Evolutionary conservation across 2,797 vertebrate genomes (phyloP).

Genomic region (Aratinga solstitialis): DNA sequence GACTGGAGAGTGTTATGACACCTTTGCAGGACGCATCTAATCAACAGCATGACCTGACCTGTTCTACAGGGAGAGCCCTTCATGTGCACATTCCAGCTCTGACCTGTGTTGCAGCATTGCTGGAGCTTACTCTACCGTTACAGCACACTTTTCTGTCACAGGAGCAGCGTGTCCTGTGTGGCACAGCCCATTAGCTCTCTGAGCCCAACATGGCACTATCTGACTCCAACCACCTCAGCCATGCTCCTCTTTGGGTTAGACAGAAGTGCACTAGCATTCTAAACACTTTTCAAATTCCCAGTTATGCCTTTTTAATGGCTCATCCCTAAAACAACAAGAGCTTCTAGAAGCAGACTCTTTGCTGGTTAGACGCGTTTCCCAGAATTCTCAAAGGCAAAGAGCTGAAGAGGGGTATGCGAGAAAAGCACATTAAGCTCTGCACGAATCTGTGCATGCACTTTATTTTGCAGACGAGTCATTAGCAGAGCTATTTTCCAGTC

Average conservation of each 20-base stretch:
- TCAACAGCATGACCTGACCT: constrained; percentile 10
- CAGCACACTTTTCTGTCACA: fast-evolving
- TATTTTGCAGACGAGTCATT: not conserved
- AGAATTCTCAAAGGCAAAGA: not conserved
- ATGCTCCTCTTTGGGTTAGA: not conserved
- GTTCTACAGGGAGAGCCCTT: constrained; percentile 15
- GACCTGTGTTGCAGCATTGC: constrained; percentile 1
- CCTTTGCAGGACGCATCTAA: not conserved
- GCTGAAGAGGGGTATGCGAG: not conserved
- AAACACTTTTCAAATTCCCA: not conserved
- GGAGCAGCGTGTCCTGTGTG: fast-evolving
- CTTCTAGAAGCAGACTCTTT: not conserved
- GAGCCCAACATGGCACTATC: not conserved
- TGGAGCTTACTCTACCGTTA: not conserved
- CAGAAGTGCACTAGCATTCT: not conserved
- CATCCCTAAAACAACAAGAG: not conserved
- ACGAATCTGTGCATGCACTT: not conserved
- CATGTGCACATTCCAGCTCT: not conserved
- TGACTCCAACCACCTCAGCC: not conserved
- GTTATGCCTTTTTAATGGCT: not conserved
- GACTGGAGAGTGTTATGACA: not conserved
- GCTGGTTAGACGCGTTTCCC: not conserved
- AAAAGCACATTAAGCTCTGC: not conserved
- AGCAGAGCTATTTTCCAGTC: constrained; percentile 32
- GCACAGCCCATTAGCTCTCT: fast-evolving